Evolutionary conservation across 2,888 invertebrate species (phyloP), one percentile per base, ranked within the genome.

Genomic region (Parnassius smintheus): DNA sequence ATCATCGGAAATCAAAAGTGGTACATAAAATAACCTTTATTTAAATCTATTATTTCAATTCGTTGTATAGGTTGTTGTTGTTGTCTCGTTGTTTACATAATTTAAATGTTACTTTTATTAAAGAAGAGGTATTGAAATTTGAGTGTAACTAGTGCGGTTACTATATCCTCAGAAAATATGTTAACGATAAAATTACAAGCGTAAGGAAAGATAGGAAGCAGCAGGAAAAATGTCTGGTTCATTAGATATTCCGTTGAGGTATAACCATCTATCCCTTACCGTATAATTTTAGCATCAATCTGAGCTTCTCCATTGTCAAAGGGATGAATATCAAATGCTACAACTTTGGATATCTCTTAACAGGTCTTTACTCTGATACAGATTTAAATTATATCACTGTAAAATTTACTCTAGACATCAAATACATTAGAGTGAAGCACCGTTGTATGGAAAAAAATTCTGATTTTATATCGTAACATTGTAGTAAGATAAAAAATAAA

Each of bases 301-400:
- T 59, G 59, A 64, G 63, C 42, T 63, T 46, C 63, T 59, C 52
- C 63, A 59, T 64, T 64, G 63, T 64, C 56, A 59, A 59, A 64
- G 59, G 59, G 59, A 64, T 64, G 64, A 64, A 64, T 64, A 64
- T 64, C 64, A 60, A 64, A 64, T 60, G 64, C 60, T 57, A 64
- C 60, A 60, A 57, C 64, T 59, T 49, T 48, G 59, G n/a, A 35
- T 49, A 48, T 57, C 57, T 48, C 49, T 57, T 57, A 49, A 58
- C 61, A 63, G 63, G 56, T 52, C 51, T 63, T 63, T 58, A 62
- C 62, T 54, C 42, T 58, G 50, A 35, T 59, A 59, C 49, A 64
- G 60, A 60, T 64, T 59, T 57, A 60, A 56, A 63, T 63, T 63
- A 59, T 59, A 50, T 55, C 63, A 59, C 50, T 50, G 45, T 51